Evolutionary conservation across 2,888 invertebrate species (phyloP), one percentile per base, ranked within the genome.

Genomic region (Endomychus coccineus): DNA sequence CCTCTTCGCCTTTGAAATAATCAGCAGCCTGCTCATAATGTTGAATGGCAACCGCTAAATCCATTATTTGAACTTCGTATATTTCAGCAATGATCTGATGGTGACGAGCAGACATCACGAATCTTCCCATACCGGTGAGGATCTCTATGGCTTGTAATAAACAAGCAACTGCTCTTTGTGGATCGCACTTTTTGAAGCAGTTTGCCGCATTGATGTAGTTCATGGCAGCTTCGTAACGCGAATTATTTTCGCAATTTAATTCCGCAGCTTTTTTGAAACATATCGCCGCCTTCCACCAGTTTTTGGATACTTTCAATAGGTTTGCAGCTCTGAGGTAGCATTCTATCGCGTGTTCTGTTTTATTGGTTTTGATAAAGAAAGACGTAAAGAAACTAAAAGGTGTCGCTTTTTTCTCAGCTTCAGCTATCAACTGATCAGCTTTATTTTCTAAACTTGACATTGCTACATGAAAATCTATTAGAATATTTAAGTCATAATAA

Each of bases 221-320:
- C 25, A 84, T 83, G 5, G 95, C 95, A 0, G 92, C 90, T 62
- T 97, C 96, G 52, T 92, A 92, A 45, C 86, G 79, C 49, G 85
- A 85, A 0, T 87, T 88, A 41, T 83, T 79, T 59, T 89, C 84
- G 6, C 75, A 67, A 58, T 94, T 87, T 25, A 96, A 71, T 35
- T 80, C 80, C 0, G 92, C 95, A 2, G 94, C 89, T 56, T 82
- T 80, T 51, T 83, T 83, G 68, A 96, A 97, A 4, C 94, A 89
- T 52, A 84, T 79, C 0, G 94, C 96, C 0, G 95, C 96, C 47
- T 83, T 83, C 17, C 79, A 74, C 97, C 97, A 97, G 59, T 94
- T 91, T 68, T 96, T 96, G 7, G 87, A 82, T 88, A 96, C 94
- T 74, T 97, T 98, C 69, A 91, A 96, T 61, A 89, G 77, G 66